Conservation (phyloP, 2,113 vertebrate genomes). For the Platichthys stellatus region DNA sequence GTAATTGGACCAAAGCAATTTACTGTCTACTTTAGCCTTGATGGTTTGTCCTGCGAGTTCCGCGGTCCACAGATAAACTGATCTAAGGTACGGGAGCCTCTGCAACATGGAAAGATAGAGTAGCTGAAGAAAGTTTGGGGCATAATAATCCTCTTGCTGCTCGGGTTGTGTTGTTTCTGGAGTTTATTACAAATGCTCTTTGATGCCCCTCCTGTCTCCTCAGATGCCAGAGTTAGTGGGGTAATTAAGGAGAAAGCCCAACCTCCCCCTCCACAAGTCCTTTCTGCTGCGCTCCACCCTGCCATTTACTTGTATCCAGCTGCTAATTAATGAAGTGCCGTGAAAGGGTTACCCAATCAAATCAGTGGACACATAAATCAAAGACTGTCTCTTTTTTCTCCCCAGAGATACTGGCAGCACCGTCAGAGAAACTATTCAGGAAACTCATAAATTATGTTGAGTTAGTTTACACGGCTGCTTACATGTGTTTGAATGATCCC, state of each 20-base stretch:
- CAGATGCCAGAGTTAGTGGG: slow-evolving; percentile 30
- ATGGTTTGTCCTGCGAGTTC: not conserved
- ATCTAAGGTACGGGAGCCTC: not conserved
- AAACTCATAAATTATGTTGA: slow-evolving; percentile 17
- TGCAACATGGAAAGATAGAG: not conserved
- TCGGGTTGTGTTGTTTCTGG: slow-evolving; percentile 8
- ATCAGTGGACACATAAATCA: slow-evolving; percentile 76
- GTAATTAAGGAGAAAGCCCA: slow-evolving; percentile 74
- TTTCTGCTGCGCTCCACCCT: slow-evolving; percentile 41
- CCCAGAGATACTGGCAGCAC: slow-evolving; percentile 4
- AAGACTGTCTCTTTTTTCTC: slow-evolving; percentile 14
- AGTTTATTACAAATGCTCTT: slow-evolving; percentile 61
- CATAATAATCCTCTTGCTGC: not conserved
- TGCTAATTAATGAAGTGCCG: slow-evolving; percentile 77
- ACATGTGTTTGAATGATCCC: slow-evolving; percentile 13
- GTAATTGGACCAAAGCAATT: not conserved
- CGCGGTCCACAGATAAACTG: not conserved
- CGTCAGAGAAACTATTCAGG: slow-evolving; percentile 24
- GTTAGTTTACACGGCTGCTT: not conserved
- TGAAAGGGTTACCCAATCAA: slow-evolving; percentile 73
- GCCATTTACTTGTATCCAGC: slow-evolving; percentile 63
- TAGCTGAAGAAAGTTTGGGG: not conserved
- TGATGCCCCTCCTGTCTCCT: slow-evolving; percentile 52
- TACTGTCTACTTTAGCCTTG: not conserved
- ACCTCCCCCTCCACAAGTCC: slow-evolving; percentile 10